Conservation (phyloP, 2,888 invertebrate species). For the Ennomos erosarius region DNA sequence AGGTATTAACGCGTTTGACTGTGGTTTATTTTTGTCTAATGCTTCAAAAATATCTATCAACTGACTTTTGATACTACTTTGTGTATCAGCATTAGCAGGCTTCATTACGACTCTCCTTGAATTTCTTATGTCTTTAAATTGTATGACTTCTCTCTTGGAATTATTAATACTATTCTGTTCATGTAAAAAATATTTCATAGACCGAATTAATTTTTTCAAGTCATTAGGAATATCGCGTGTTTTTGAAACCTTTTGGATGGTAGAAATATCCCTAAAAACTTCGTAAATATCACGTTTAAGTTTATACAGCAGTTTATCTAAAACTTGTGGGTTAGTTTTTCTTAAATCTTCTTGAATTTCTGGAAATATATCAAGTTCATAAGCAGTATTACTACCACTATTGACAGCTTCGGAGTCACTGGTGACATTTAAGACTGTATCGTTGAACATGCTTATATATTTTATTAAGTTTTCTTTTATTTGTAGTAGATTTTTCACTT, state of each 20-base stretch:
- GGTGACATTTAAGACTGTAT: conserved; percentile 32
- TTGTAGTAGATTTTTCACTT: conserved; percentile 54
- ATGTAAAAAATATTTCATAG: conserved; percentile 59
- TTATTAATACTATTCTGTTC: conserved; percentile 41
- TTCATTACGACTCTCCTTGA: conserved; percentile 12
- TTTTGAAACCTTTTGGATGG: conserved; percentile 51
- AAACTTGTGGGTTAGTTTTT: conserved; percentile 38
- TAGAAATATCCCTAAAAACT: conserved; percentile 57
- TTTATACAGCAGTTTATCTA: conserved; percentile 54
- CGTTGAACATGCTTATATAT: conserved; percentile 46
- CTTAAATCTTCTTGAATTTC: conserved; percentile 42
- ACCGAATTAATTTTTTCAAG: conserved; percentile 51
- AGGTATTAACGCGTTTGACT: conserved; percentile 45
- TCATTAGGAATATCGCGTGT: conserved; percentile 48
- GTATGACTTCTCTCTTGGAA: conserved; percentile 20
- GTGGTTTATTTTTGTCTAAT: conserved; percentile 51
- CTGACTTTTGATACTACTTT: conserved; percentile 38
- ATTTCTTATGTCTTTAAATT: conserved; percentile 19
- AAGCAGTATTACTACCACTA: conserved; percentile 40
- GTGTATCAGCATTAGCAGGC: conserved; percentile 4
- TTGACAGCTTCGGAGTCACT: conserved; percentile 28
- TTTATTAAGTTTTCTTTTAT: conserved; percentile 55
- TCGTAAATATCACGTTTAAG: conserved; percentile 64
- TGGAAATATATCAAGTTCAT: conserved; percentile 51
- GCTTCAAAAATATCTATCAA: conserved; percentile 53